phyloP scores from a whole-genome alignment of 2,888 invertebrate genomes.

The Oxystoma pomonae region DNA sequence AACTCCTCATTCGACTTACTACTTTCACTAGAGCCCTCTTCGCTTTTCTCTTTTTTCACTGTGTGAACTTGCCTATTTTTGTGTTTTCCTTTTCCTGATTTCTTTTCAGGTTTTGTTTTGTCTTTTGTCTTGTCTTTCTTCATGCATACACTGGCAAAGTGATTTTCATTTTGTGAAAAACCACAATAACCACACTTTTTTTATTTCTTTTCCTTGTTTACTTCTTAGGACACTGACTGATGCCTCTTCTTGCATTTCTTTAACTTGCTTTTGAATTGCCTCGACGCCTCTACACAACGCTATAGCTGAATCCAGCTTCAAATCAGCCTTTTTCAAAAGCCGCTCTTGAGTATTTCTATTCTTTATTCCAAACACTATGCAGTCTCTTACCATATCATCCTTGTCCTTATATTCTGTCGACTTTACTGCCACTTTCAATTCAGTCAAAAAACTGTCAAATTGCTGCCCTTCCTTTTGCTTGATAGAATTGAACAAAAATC shows the following conservation, averaged over 20 bases:
- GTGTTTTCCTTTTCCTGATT: not conserved
- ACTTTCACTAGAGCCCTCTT: too few relatives aligned
- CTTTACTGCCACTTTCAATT: too few relatives aligned
- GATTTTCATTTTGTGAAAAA: too few relatives aligned
- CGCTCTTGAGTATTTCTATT: not conserved
- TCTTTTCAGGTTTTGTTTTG: too few relatives aligned
- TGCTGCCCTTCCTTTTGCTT: not conserved
- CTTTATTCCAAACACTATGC: not conserved
- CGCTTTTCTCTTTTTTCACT: too few relatives aligned
- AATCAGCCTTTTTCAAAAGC: not conserved
- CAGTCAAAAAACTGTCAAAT: not conserved
- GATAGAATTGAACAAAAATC: not conserved
- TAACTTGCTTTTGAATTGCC: not conserved
- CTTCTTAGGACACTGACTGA: slow-evolving; percentile 1
- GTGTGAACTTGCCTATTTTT: not conserved
- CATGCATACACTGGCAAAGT: too few relatives aligned
- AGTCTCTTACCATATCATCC: not conserved
- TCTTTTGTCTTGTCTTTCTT: too few relatives aligned
- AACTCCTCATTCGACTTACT: too few relatives aligned
- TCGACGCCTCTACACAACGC: not conserved
- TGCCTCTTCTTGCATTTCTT: not conserved
- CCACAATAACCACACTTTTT: too few relatives aligned
- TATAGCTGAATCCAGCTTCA: too few relatives aligned
- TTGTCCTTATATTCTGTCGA: too few relatives aligned
- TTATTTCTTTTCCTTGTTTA: too few relatives aligned